Percentiles rank a stretch among this genome's conserved stretches.
Conservation (phyloP, 2,113 vertebrate genomes). For the Myotis yumanensis region DNA sequence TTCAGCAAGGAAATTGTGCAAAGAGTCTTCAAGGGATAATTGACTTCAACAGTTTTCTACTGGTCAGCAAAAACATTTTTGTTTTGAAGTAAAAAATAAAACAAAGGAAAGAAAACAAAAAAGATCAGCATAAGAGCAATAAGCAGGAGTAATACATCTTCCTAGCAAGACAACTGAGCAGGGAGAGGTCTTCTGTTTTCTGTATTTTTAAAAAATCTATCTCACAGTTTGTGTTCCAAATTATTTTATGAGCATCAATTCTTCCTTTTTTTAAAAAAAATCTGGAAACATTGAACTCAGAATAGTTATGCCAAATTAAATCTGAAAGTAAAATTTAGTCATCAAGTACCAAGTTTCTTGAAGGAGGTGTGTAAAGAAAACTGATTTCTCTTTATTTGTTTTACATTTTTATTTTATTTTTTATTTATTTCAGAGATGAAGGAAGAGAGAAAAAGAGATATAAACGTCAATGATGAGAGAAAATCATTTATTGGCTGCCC, state of each 20-base stretch:
- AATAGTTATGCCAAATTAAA: constrained; percentile 34
- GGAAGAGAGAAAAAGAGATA: no score
- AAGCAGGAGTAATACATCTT: neutral
- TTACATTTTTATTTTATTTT: neutral
- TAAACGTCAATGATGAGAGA: no score
- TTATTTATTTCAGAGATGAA: no score
- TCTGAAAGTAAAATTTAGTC: constrained; percentile 20
- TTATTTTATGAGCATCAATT: constrained; percentile 49
- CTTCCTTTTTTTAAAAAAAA: neutral
- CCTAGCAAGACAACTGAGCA: constrained; percentile 35
- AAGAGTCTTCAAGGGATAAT: constrained; percentile 59
- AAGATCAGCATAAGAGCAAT: constrained; percentile 56
- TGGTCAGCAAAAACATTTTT: constrained; percentile 56
- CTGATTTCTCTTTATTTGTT: constrained; percentile 28
- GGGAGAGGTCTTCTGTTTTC: constrained; percentile 51
- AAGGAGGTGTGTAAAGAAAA: constrained; percentile 13
- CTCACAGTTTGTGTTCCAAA: constrained; percentile 44
- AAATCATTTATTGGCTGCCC: no score
- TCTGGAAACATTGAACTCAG: neutral
- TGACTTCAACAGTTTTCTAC: constrained; percentile 49
- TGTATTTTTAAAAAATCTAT: constrained; percentile 7
- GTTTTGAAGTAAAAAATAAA: constrained; percentile 48
- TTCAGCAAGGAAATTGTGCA: constrained; percentile 15
- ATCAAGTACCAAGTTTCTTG: constrained; percentile 9
- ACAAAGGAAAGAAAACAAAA: neutral